Evolutionary conservation across 1,140 invertebrate species (phyloP).

Genomic region (Holotrichia oblita): DNA sequence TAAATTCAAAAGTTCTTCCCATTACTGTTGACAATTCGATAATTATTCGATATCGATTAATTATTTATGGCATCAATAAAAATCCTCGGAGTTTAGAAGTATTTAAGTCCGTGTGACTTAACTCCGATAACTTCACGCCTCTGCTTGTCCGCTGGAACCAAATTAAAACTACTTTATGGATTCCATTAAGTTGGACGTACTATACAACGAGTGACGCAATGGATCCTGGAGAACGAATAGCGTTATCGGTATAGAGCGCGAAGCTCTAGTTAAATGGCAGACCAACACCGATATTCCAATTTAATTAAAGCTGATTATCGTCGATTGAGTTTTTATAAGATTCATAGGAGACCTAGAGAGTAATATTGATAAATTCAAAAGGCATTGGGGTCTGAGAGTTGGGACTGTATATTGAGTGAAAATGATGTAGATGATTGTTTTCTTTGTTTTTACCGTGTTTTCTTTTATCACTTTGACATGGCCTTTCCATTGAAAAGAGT

Average conservation of each 20-base stretch:
- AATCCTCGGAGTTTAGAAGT: conserved; percentile 39
- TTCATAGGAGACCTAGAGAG: no score
- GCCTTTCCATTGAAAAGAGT: no score
- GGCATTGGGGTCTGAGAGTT: no score
- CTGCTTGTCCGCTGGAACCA: conserved; percentile 48
- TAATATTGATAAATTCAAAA: no score
- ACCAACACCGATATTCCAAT: no score
- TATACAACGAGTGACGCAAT: conserved; percentile 44
- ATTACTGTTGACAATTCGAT: conserved; percentile 37
- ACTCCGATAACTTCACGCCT: conserved; percentile 46
- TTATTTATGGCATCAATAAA: conserved; percentile 42
- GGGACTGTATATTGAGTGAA: no score
- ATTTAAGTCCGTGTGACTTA: conserved; percentile 40
- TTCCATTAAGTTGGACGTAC: conserved; percentile 49
- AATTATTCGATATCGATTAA: conserved; percentile 42
- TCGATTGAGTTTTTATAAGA: no score
- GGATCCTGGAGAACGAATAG: conserved; percentile 41
- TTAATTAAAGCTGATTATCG: no score
- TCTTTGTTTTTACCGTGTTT: no score
- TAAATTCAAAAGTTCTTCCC: conserved; percentile 39
- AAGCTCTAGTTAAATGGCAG: no score
- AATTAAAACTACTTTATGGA: conserved; percentile 53
- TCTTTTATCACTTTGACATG: no score
- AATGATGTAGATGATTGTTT: no score
- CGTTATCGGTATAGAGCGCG: conserved; percentile 38